These are phyloP conservation scores for Dicyrtoma fusca DNA, from an alignment of 2,888 invertebrate genomes.

Conservation along the genomic window DNA sequence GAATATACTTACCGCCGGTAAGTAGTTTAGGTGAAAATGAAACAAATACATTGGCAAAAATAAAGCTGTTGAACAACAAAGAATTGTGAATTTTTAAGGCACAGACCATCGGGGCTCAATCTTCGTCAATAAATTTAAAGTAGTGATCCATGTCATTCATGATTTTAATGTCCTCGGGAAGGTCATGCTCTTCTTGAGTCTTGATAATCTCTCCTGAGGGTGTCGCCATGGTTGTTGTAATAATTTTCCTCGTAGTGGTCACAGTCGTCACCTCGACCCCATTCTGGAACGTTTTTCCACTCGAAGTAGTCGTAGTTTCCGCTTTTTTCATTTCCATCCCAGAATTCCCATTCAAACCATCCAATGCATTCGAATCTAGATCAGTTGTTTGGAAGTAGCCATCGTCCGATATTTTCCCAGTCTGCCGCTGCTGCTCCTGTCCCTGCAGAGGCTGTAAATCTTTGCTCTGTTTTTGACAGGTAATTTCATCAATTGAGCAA, in stretches of 20 bases:
- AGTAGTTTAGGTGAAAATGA: too few species aligned
- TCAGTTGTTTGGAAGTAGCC: neutral
- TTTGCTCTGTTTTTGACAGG: too few species aligned
- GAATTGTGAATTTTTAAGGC: neutral
- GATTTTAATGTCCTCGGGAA: neutral
- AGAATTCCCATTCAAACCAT: too few species aligned
- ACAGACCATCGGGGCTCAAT: neutral
- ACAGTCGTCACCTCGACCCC: neutral
- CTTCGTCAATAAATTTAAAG: slow-evolving; percentile 13
- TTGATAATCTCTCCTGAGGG: neutral
- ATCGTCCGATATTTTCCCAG: too few species aligned
- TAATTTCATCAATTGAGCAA: too few species aligned
- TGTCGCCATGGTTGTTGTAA: neutral
- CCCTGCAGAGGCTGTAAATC: too few species aligned
- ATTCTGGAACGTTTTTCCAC: neutral
- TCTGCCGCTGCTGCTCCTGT: too few species aligned
- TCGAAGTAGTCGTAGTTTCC: neutral
- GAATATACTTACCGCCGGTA: too few species aligned
- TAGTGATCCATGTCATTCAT: slow-evolving; percentile 18
- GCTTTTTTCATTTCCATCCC: neutral
- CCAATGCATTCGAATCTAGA: neutral
- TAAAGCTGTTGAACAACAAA: too few species aligned
- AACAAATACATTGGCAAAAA: too few species aligned
- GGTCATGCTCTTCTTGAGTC: neutral
- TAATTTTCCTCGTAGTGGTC: slow-evolving; percentile 1